Evolutionary conservation across 2,113 vertebrate genomes (phyloP), one percentile per base, ranked within the genome.

Genomic region (Halichoeres trimaculatus): DNA sequence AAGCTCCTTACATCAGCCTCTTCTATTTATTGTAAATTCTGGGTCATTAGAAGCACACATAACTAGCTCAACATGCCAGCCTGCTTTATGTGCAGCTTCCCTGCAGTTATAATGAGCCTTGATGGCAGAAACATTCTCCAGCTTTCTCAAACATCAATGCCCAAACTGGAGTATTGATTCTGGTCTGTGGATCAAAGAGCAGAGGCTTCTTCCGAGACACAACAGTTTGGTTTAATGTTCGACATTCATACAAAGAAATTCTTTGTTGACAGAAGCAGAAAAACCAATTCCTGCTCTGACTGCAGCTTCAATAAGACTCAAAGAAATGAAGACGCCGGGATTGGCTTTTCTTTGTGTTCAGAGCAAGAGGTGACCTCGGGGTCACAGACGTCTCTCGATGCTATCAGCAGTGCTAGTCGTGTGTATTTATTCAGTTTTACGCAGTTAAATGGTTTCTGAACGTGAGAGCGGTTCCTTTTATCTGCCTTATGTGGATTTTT

Each of bases 121-220:
- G 53, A 73, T 23, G 26, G 4, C 3, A 45, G 65, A 55, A 36
- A 30, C 6, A 34, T 50, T 17, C 59, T 35, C 19, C 16, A 30
- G 69, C 53, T 35, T 17, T 76, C 70, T 78, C 45, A 10, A n/a
- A 70, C 38, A 53, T 70, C 43, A 76, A 7, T 52, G 48, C 24
- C 58, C 23, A 76, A 67, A 63, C n/a, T 47, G 20, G 17, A 14
- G 1, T 60, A 73, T 85, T 70, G 83, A 83, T 78, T 76, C 36
- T n/a, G 17, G 48, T 40, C 35, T 58, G 2, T 22, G 45, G 40
- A 81, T 73, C 51, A 78, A 75, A 87, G 55, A 71, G 76, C 62
- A 40, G 52, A 14, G 10, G 35, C 41, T 71, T 53, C 45, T 70
- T 59, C 36, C 19, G 2, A 41, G 50, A 52, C 34, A 60, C 70